phyloP scores from a whole-genome alignment of 2,797 vertebrate species.

The Graptemys geographica region DNA sequence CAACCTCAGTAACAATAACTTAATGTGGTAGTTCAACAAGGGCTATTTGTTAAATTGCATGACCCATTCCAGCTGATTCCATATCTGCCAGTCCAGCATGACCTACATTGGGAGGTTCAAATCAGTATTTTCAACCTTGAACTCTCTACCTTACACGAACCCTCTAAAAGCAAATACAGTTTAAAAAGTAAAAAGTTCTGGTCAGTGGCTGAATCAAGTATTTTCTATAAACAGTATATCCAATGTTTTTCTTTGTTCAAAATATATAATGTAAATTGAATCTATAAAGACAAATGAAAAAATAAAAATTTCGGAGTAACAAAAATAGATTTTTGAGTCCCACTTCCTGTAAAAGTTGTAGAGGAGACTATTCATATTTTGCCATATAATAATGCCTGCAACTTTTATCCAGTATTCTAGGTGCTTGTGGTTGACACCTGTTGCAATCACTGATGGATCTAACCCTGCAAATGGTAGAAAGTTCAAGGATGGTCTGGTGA shows the following conservation, averaged over 20 bases:
- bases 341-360: accelerated
- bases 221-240: accelerated
- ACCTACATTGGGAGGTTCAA: not conserved
- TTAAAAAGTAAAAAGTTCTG: not conserved
- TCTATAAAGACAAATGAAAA: not conserved
- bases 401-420: not conserved
- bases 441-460: not conserved
- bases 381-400: not conserved
- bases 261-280: not conserved
- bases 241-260: accelerated
- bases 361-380: not conserved
- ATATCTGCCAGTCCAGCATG: not conserved
- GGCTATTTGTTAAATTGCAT: not conserved
- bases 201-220: not conserved
- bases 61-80: not conserved
- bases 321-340: not conserved
- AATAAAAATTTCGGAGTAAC: not conserved
- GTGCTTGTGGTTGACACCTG: not conserved
- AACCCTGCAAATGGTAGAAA: not conserved
- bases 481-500: accelerated
- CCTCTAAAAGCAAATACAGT: not conserved
- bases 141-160: not conserved
- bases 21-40: not conserved
- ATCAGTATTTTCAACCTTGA: not conserved
- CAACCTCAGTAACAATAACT: not conserved